Base-by-base conservation (phyloP, 1,140 invertebrate genomes). In the Cepaea nemoralis region DNA sequence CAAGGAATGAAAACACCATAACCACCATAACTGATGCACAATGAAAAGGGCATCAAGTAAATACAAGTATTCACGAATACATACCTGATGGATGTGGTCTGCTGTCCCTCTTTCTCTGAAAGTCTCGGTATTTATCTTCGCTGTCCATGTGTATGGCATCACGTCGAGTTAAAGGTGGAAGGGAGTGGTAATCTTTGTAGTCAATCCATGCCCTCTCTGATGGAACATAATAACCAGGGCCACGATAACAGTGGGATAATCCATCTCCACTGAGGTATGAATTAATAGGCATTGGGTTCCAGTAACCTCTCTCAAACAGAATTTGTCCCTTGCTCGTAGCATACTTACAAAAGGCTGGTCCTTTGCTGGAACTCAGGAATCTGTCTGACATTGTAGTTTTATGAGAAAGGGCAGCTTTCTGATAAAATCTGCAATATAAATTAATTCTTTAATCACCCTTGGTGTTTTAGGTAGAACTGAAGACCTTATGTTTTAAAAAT, bases 211-310 rank as follows among this genome's bases (percentile, higher is more conserved):
- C 75, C 35, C 75, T 83, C 73, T 89, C 88, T 40, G 86, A 86
- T 0, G 88, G 89, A n/a, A 89, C 84, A 78, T 91, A 91, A 81
- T 89, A 90, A 0, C 63, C 88, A 2, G 88, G 83, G 5, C 90
- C 90, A 37, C 70, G 77, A 74, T 86, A 91, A 3, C 82, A 82
- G 66, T 87, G 85, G 1, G 89, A 89, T 70, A 89, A 88, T 5
- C 89, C 87, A 50, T 87, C 86, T 22, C 89, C 88, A 50, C 84
- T 82, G 0, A 85, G 83, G 59, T 88, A 89, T 80, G 89, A 87
- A 73, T 89, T 37, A 16, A 85, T 48, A 1, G 89, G 89, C 35
- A 85, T 86, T 27, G 84, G 80, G 66, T 89, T 88, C 71, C 85
- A 79, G 33, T 86, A 85, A 16, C 87, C 87, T 24, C 87, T 79